Conservation (phyloP, 2,888 invertebrate genomes). For the Pycnomerus fuliginosus region DNA sequence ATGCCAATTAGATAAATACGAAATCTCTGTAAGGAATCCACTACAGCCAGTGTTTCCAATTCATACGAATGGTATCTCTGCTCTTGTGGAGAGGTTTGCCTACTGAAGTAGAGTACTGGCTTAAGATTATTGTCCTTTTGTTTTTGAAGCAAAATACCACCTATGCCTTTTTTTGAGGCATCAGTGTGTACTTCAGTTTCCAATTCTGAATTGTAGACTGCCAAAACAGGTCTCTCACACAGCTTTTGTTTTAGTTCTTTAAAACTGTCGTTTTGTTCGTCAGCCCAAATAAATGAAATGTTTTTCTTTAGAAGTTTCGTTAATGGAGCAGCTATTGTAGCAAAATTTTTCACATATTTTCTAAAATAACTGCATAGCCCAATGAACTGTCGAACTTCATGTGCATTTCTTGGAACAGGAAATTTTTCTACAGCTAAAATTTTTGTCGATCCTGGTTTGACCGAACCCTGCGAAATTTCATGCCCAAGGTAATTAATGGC, state of each 20-base stretch:
- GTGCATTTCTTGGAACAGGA: constrained; percentile 7
- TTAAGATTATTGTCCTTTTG: constrained; percentile 26
- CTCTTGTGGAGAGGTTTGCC: constrained; percentile 15
- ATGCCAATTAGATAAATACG: constrained; percentile 24
- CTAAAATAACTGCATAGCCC: constrained; percentile 10
- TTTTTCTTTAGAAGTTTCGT: constrained; percentile 1
- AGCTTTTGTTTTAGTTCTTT: constrained; percentile 3
- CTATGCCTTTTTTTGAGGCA: constrained; percentile 32
- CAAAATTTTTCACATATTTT: constrained; percentile 4
- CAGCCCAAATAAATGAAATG: constrained; percentile 2
- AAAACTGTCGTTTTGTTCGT: constrained; percentile 11
- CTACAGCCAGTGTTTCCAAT: constrained; percentile 20
- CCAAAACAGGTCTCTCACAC: constrained; percentile 6
- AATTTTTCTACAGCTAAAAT: neutral
- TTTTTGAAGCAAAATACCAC: constrained; percentile 34
- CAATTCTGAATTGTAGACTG: constrained; percentile 4
- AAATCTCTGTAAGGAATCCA: constrained; percentile 21
- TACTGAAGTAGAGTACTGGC: constrained; percentile 34
- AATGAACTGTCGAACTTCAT: constrained; percentile 8
- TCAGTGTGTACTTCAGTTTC: constrained; percentile 34
- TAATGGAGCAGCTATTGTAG: constrained; percentile 1
- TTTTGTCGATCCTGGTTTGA: neutral
- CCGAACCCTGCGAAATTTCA: neutral
- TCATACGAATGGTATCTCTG: constrained; percentile 21
- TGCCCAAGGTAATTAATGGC: neutral